Conservation (phyloP, 2,113 vertebrate species). For the Hucho hucho region DNA sequence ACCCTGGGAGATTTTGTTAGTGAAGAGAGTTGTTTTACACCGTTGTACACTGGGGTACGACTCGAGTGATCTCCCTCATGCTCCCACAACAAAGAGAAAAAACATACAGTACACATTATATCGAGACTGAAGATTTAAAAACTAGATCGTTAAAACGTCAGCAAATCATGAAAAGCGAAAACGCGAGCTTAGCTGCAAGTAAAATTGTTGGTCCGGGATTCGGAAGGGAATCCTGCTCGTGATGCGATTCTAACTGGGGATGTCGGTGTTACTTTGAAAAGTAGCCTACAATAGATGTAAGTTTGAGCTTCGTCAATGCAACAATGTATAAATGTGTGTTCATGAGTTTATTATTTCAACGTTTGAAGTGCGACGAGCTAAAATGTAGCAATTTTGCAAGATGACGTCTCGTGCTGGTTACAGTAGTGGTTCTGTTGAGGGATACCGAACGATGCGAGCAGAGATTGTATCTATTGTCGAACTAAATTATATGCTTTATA, state of each 20-base stretch:
- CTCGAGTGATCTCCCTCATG: not conserved
- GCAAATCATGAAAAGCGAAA: not conserved
- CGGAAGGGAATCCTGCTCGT: not conserved
- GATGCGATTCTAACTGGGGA: not conserved
- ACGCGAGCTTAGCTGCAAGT: not conserved
- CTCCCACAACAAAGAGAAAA: not conserved
- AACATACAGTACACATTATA: not conserved
- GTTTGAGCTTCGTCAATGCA: too few relatives aligned
- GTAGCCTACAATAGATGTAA: too few relatives aligned
- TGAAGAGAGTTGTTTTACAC: conserved; percentile 8
- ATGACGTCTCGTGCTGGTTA: too few relatives aligned
- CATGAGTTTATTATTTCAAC: too few relatives aligned
- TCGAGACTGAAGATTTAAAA: not conserved
- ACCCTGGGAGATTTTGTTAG: too few relatives aligned
- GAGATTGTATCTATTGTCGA: too few relatives aligned
- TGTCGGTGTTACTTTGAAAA: not conserved
- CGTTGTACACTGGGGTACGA: not conserved
- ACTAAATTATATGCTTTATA: too few relatives aligned
- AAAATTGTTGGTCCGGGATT: not conserved
- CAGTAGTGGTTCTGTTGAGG: too few relatives aligned
- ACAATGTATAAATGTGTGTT: too few relatives aligned
- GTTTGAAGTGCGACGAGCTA: too few relatives aligned
- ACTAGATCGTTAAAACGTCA: not conserved
- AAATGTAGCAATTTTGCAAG: too few relatives aligned
- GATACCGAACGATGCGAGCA: too few relatives aligned